These are phyloP conservation scores for Ornithoptera priamus DNA, from an alignment of 2,888 invertebrate species.

Conservation along the genomic window DNA sequence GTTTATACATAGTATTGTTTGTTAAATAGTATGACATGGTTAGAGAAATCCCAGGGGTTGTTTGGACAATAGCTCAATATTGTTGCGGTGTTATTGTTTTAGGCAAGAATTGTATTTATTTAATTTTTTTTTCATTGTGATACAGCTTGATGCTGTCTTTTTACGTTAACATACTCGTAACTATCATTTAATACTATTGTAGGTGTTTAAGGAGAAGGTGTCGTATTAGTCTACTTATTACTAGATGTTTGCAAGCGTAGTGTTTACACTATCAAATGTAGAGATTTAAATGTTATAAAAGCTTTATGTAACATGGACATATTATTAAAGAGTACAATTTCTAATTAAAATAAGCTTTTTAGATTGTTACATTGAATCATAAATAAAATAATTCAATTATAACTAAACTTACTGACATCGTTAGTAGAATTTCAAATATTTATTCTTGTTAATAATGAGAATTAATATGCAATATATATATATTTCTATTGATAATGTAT, in stretches of 20 bases:
- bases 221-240: slow-evolving; percentile 52
- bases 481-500: not conserved
- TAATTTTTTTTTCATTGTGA: slow-evolving; percentile 65
- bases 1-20: slow-evolving; percentile 13
- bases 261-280: slow-evolving; percentile 42
- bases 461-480: not conserved
- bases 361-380: slow-evolving; percentile 33
- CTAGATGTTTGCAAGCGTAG: slow-evolving; percentile 51
- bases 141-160: slow-evolving; percentile 69
- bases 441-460: slow-evolving; percentile 2
- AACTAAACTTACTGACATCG: not conserved
- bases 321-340: slow-evolving; percentile 43
- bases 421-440: not conserved
- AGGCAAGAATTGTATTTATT: slow-evolving; percentile 63
- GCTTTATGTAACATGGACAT: slow-evolving; percentile 29
- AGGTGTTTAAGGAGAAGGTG: slow-evolving; percentile 62
- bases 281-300: slow-evolving; percentile 33
- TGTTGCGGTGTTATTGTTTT: slow-evolving; percentile 56
- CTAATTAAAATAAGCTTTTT: slow-evolving; percentile 37
- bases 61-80: slow-evolving; percentile 74
- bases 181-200: slow-evolving; percentile 53
- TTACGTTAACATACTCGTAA: slow-evolving; percentile 58
- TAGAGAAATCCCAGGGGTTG: slow-evolving; percentile 74
- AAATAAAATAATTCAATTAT: slow-evolving; percentile 4
- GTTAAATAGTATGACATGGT: slow-evolving; percentile 62